phyloP scores from a whole-genome alignment of 2,797 vertebrate species.

The Telmatherina bonti region DNA sequence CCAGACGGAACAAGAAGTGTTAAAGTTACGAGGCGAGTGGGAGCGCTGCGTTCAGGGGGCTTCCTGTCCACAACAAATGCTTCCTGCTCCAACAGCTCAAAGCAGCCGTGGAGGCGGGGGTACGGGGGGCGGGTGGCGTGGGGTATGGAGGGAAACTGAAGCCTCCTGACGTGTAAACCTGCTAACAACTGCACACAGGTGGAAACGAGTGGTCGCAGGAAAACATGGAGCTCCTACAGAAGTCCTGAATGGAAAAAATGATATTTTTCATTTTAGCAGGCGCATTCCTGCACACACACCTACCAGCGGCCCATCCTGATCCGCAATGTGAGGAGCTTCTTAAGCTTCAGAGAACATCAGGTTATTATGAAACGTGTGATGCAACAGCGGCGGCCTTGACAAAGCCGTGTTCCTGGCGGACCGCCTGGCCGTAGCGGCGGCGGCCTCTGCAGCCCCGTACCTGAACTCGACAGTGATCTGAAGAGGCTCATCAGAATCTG shows the following conservation, averaged over 20 bases:
- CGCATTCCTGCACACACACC: constrained; percentile 52
- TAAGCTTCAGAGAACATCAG: constrained; percentile 40
- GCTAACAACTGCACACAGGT: constrained; percentile 47
- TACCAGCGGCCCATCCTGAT: constrained; percentile 39
- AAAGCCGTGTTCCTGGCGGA: constrained; percentile 36
- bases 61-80: constrained; percentile 80
- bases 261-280: constrained; percentile 58
- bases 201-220: constrained; percentile 38
- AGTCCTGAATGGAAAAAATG: constrained; percentile 42
- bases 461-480: constrained; percentile 37
- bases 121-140: not conserved
- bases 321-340: constrained; percentile 5
- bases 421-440: not conserved
- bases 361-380: constrained; percentile 36
- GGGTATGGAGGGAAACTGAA: no score
- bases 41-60: constrained; percentile 65
- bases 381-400: constrained; percentile 3
- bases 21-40: constrained; percentile 79
- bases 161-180: constrained; percentile 39
- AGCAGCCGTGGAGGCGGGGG: constrained; percentile 43
- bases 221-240: constrained; percentile 38
- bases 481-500: constrained; percentile 37
- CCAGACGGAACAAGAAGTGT: constrained; percentile 83
- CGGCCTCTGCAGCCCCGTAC: constrained; percentile 5
- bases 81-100: constrained; percentile 74